Evolutionary conservation across 2,113 vertebrate species (phyloP), one percentile per base, ranked within the genome.

Genomic region (Nothoprocta perdicaria): DNA sequence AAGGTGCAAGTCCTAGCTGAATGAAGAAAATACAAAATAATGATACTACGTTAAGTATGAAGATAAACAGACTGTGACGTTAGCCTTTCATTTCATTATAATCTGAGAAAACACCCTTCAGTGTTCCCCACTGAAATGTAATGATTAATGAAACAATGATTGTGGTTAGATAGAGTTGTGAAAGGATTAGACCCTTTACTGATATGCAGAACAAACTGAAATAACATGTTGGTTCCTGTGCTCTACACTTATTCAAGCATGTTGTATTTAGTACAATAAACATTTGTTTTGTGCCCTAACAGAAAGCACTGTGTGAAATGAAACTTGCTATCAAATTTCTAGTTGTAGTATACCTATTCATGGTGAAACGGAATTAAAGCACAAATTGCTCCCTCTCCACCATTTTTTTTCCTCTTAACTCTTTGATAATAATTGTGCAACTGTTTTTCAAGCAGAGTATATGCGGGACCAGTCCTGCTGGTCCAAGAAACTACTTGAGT

Each of bases 71-170:
- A 88, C 76, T 27, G 38, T 96, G 90, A 95, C 68, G 73, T 95
- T 86, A 84, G 33, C 72, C 69, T 94, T 91, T 86, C 79, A 91
- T 53, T 94, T 95, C 57, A 45, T 93, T 95, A 71, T 74, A 92
- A 90, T 93, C 93, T 97, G 91, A 72, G 90, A 94, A 94, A 97
- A 95, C 87, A 95, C 73, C 83, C 86, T 92, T 97, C 71, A 92
- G 86, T 92, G 90, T 88, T 95, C 76, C 75, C 67, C 80, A 90
- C 78, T 96, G 90, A 97, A 96, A 95, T 65, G 58, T 96, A 81
- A 94, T 68, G 92, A 93, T 95, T 96, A 96, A 95, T 96, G 84
- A 84, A 78, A 90, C 90, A 91, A 83, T 71, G 65, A 89, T 89
- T 90, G 52, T 80, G 66, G 58, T 81, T 79, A 86, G 93, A 95